phyloP scores from a whole-genome alignment of 1,140 invertebrate genomes.

The Rhopalosiphum maidis region DNA sequence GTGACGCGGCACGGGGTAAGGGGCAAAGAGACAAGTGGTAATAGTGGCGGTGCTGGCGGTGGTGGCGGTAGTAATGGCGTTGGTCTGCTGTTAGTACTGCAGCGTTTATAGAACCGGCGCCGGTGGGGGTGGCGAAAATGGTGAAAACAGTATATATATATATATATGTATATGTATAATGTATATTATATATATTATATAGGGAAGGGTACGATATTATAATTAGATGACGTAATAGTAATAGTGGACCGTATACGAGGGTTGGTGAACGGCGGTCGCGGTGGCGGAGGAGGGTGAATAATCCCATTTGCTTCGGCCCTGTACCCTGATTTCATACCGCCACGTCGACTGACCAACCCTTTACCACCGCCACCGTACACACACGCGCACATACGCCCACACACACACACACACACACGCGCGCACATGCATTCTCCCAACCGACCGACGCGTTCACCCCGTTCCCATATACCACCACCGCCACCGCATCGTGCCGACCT shows the following conservation, averaged over 20 bases:
- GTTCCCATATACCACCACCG: not conserved
- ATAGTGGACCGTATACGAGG: conserved; percentile 11
- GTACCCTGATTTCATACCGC: conserved; percentile 46
- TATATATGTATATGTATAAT: not conserved
- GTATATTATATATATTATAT: not conserved
- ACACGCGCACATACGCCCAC: too few species aligned
- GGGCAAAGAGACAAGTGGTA: conserved; percentile 43
- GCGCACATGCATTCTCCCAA: not conserved
- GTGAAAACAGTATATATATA: conserved; percentile 34
- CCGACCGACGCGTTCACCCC: conserved; percentile 22
- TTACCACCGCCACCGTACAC: conserved; percentile 10
- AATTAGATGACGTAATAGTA: conserved; percentile 54
- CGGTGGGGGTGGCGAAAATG: conserved; percentile 23
- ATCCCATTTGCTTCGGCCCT: conserved; percentile 42
- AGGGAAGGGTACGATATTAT: conserved; percentile 42
- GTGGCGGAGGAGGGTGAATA: conserved; percentile 1
- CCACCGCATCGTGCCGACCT: not conserved
- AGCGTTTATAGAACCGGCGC: conserved; percentile 47
- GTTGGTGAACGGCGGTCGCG: not conserved
- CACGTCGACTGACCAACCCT: conserved; percentile 45
- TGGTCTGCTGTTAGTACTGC: conserved; percentile 41
- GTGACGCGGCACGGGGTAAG: not conserved
- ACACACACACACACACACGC: not conserved
- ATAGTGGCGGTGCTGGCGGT: not conserved
- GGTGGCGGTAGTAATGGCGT: conserved; percentile 42